A percentile compares a stretch with the other conserved stretches of the same genome.
These are phyloP conservation scores for Paguma larvata DNA, from an alignment of 2,797 vertebrate species.

Conservation along the genomic window DNA sequence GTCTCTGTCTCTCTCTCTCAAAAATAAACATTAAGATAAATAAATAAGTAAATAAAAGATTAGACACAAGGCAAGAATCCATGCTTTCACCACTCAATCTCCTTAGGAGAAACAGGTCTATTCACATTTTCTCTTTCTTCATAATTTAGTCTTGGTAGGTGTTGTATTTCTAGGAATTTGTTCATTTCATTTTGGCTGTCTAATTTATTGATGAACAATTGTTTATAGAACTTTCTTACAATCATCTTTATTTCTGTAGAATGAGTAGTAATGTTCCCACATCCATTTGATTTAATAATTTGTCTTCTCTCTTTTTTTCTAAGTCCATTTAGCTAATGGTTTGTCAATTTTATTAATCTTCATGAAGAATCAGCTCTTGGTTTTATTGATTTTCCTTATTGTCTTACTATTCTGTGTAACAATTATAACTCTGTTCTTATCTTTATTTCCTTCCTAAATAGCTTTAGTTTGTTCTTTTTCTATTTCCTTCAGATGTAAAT, in stretches of 20 bases:
- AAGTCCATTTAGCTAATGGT: background rate
- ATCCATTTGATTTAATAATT: background rate
- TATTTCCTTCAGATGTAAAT: background rate
- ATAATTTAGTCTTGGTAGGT: background rate
- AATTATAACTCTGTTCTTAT: background rate
- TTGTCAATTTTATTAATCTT: background rate
- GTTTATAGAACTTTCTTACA: background rate
- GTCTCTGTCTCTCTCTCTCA: too few species aligned
- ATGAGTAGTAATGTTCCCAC: background rate
- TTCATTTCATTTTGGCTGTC: background rate
- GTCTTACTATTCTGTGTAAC: background rate
- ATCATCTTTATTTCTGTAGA: background rate
- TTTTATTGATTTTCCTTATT: background rate
- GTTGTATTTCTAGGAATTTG: background rate
- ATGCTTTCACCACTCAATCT: background rate
- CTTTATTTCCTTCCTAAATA: background rate
- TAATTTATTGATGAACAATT: background rate
- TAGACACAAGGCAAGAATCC: background rate
- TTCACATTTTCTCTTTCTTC: background rate
- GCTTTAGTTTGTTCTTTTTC: background rate
- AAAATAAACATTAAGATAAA: too few species aligned
- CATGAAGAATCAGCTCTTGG: background rate
- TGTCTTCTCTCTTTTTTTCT: background rate
- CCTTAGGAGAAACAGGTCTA: background rate
- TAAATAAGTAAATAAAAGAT: background rate